Conservation (phyloP, 2,797 vertebrate genomes). For the Catamblyrhynchus diadema region DNA sequence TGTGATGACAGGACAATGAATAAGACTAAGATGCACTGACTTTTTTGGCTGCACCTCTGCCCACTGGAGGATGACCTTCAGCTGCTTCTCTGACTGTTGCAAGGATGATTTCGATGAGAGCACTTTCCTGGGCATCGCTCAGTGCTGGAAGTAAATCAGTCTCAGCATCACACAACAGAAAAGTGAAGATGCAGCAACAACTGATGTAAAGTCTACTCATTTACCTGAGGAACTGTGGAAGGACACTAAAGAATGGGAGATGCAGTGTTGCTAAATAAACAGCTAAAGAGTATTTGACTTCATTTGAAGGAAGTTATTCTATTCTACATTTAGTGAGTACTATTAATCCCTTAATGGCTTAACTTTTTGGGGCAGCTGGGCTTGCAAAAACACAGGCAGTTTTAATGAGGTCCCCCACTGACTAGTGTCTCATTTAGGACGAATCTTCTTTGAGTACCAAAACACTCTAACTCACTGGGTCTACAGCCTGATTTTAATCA, state of each 20-base stretch:
- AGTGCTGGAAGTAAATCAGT: slow-evolving; percentile 74
- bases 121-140: slow-evolving; percentile 72
- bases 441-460: neutral
- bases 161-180: neutral
- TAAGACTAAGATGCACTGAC: slow-evolving; percentile 69
- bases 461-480: neutral
- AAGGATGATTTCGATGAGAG: slow-evolving; percentile 84
- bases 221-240: neutral
- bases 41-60: slow-evolving; percentile 85
- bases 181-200: neutral
- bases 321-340: neutral
- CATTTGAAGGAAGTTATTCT: neutral
- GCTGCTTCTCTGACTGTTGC: slow-evolving; percentile 86
- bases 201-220: neutral
- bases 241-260: neutral
- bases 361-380: neutral
- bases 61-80: slow-evolving; percentile 83
- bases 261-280: neutral
- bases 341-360: neutral
- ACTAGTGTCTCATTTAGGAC: neutral
- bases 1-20: slow-evolving; percentile 5
- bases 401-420: neutral
- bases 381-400: neutral
- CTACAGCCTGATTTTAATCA: neutral
- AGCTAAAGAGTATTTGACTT: neutral